Base-by-base conservation (phyloP, 1,140 invertebrate genomes). In the Drosophila pandora region DNA sequence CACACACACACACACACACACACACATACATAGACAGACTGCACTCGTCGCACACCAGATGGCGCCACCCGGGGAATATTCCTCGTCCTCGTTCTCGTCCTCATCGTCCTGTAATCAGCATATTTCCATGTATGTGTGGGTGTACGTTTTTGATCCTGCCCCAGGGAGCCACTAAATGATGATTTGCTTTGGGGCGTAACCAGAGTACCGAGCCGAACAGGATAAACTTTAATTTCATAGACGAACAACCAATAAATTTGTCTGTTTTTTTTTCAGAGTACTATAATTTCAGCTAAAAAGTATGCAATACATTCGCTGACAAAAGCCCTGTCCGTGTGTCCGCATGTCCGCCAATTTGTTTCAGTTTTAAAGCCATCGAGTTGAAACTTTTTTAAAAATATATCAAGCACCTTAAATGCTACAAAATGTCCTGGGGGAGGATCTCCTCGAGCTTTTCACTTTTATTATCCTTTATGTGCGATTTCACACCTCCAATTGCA, bases 391-490 rank as follows among this genome's bases (percentile, higher is more conserved):
- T 9, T 9, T 28, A 6, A 1, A 28, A 28, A 28, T 6, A 28
- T 28, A 28, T 28, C 2, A 9, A n/a, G 9, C 3, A 12, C 61
- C 59, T 49, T 25, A 47, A 56, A 25, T 22, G 22, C 25, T 43
- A 32, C 32, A 39, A 67, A 69, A 28, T 6, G 25, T 28, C 8
- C 32, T 8, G 32, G 8, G 34, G 10, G 10, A 10, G 34, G 22
- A 59, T 39, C 30, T 52, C 58, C 77, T 77, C 74, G 62, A 47
- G 74, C 82, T 75, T 85, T 85, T 85, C 78, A 87, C 82, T 85
- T 85, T 85, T 85, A 87, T 87, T 85, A 85, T 85, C 78, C 82
- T 87, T 85, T 78, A 85, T 82, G 82, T 85, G 74, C 82, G 70
- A 87, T 85, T 85, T 85, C 82, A 82, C 82, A 85, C 82, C 82